Evolutionary conservation across 2,797 vertebrate species (phyloP).

Genomic region (Kryptopterus vitreolus): DNA sequence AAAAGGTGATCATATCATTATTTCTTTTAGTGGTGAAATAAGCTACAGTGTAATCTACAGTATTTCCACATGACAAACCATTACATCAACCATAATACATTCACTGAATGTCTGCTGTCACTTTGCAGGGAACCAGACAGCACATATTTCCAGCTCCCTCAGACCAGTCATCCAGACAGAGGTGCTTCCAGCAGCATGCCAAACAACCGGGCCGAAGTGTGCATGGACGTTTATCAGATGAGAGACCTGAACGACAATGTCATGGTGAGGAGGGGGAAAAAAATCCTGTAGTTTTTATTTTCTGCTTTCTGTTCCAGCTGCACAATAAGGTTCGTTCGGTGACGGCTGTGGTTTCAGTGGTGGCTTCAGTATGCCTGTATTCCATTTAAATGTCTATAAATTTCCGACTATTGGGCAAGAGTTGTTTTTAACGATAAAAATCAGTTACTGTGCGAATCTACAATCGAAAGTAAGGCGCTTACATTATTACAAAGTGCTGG

Average conservation of each 20-base stretch:
- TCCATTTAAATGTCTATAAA: neutral
- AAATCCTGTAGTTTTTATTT: neutral
- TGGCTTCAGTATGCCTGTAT: neutral
- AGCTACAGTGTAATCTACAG: neutral
- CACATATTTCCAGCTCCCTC: slow-evolving; percentile 93
- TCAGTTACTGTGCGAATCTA: neutral
- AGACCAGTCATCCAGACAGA: slow-evolving; percentile 67
- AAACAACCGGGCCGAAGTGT: slow-evolving; percentile 75
- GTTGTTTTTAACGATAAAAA: no score
- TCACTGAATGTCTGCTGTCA: neutral
- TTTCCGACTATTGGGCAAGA: no score
- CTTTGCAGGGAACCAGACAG: slow-evolving; percentile 90
- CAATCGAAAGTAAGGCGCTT: neutral
- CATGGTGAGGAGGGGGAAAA: slow-evolving; percentile 79
- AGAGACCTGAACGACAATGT: slow-evolving; percentile 84
- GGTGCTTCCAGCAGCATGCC: slow-evolving; percentile 68
- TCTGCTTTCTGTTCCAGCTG: neutral
- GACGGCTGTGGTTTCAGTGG: neutral
- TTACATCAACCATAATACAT: neutral
- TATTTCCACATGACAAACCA: neutral
- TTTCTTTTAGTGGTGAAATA: neutral
- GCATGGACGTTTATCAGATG: slow-evolving; percentile 92
- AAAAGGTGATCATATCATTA: neutral
- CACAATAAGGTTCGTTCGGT: neutral
- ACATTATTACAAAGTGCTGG: neutral